A percentile compares a stretch with the other conserved stretches of the same genome.
Conservation (phyloP, 2,113 vertebrate genomes). For the Tauraco erythrolophus region DNA sequence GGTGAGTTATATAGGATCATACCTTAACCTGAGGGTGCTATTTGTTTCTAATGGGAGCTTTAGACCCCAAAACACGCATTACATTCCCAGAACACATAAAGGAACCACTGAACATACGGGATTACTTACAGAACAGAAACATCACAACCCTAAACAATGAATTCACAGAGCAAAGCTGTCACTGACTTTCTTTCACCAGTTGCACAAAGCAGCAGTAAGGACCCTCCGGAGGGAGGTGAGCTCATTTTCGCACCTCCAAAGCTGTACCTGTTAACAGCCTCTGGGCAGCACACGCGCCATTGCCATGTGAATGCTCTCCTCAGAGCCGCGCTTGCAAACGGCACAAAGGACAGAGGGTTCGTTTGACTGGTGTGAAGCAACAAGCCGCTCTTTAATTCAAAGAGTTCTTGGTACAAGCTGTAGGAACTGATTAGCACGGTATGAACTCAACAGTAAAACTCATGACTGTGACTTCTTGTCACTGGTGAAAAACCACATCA, state of each 20-base stretch:
- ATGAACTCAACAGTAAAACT: not conserved
- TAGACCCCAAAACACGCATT: not conserved
- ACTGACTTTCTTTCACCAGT: not conserved
- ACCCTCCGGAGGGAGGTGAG: not conserved
- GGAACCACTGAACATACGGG: fast-evolving
- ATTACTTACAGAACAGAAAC: not conserved
- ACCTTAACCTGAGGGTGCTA: not conserved
- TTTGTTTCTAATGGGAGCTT: not conserved
- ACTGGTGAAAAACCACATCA: not conserved
- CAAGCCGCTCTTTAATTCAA: not conserved
- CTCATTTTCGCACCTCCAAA: not conserved
- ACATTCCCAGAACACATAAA: not conserved
- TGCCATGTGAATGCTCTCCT: fast-evolving
- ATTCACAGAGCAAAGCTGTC: not conserved
- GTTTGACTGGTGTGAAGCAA: not conserved
- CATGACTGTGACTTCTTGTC: not conserved
- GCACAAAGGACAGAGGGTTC: not conserved
- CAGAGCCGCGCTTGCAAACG: fast-evolving
- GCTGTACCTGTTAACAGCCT: not conserved
- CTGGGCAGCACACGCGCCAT: not conserved
- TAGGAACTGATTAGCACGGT: not conserved
- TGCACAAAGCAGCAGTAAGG: fast-evolving
- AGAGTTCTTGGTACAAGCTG: not conserved
- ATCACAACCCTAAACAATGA: not conserved
- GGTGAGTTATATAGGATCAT: fast-evolving